These are phyloP conservation scores for Sciurus niger DNA, from an alignment of 2,113 vertebrate species.

Conservation along the genomic window DNA sequence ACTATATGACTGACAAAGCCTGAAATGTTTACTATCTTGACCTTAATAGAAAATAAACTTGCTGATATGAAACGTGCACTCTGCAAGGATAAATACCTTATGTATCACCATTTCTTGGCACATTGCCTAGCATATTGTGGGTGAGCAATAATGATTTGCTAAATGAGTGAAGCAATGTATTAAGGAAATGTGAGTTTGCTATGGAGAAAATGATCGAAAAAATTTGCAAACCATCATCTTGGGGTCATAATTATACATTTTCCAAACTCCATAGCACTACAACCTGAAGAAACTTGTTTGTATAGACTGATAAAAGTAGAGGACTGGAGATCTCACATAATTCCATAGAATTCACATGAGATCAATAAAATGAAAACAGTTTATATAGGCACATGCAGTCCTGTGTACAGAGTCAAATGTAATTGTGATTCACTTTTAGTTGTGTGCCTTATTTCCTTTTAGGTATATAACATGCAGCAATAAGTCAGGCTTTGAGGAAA, in stretches of 20 bases:
- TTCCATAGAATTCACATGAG: not conserved
- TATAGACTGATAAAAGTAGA: not conserved
- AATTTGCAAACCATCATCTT: not conserved
- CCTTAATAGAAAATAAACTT: not conserved
- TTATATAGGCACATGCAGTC: not conserved
- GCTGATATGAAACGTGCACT: not conserved
- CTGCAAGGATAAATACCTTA: not conserved
- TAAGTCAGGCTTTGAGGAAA: not conserved
- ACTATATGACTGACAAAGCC: not conserved
- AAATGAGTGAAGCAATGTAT: not conserved
- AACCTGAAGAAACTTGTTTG: not conserved
- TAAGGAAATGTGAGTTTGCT: constrained; percentile 30
- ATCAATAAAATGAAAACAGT: not conserved
- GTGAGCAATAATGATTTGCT: not conserved
- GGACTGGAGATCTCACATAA: not conserved
- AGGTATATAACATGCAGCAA: not conserved
- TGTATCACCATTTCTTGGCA: not conserved
- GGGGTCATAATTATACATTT: not conserved
- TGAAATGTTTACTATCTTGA: not conserved
- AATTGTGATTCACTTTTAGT: constrained; percentile 18
- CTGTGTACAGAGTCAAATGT: not conserved
- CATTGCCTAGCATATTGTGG: not conserved
- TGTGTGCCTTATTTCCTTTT: not conserved
- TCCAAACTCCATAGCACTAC: not conserved
- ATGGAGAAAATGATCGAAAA: not conserved